Evolutionary conservation across 37 sponge, comb jelly and placozoan genomes (phyloP), one percentile per base, ranked within the genome.

Genomic region (Spongilla lacustris): DNA sequence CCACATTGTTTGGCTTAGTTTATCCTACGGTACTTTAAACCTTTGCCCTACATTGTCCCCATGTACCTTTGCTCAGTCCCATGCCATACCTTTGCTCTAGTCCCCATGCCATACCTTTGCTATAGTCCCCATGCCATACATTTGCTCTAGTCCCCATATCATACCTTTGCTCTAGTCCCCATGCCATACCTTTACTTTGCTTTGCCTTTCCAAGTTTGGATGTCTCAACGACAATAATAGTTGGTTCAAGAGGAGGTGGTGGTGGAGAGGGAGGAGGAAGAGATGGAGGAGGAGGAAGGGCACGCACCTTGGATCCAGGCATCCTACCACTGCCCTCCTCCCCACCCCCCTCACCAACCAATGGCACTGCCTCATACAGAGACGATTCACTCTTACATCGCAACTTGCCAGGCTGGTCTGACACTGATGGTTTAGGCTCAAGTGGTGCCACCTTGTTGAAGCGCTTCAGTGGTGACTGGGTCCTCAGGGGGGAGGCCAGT

Each of bases 371-470:
- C 77, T 26, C 77, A 48, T 36, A 19, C 11, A 58, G 58, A 14
- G 58, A 58, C 70, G 71, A 38, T 50, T 71, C 32, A 72, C 74
- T 37, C 38, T 79, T 27, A 50, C 79, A n/a, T 73, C 26, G n/a
- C 69, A 30, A 19, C 67, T 23, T 30, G 78, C 73, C 49, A 81
- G 71, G 73, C 58, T 86, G 17, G 81, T 80, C 35, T 49, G 73
- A 19, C 68, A 35, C 4, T 23, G 2, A 4, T 12, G 67, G 41
- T 29, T 2, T 75, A 3, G 31, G 23, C 8, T 83, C 83, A 25
- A 46, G 82, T 12, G 92, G 92, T 19, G 85, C 86, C 12, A 92
- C 92, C 37, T 88, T 92, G 79, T 92, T 88, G 75, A 33, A 80
- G 66, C 82, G 74, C 68, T 81, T 92, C 74, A 88, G 41, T 23